Evolutionary conservation across 2,888 invertebrate genomes (phyloP), one percentile per base, ranked within the genome.

Genomic region (Myopa tessellatipennis): DNA sequence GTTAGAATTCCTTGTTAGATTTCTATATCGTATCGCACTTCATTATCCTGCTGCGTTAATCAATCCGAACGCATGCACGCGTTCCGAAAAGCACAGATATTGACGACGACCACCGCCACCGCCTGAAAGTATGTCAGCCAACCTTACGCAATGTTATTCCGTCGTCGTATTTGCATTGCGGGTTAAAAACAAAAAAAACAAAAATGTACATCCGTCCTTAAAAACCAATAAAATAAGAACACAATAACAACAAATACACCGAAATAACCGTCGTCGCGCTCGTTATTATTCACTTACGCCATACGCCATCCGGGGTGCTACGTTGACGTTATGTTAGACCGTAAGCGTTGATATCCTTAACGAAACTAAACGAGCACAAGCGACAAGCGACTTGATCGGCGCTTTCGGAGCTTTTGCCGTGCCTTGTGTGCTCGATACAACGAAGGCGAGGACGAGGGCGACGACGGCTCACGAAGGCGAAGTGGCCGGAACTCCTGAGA

Each of bases 301-400:
- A 12, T 14, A 63, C 50, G 65, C 14, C 55, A n/a, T 38, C 34
- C 70, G 38, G 52, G 4, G 1, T 68, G 40, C 38, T 10, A 18
- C 38, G 34, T 75, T 26, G 34, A 55, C 75, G 69, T 50, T 26
- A 36, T 78, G 77, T 70, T 72, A 79, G 78, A 82, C 83, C 83
- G 82, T 80, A 79, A 79, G 80, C 80, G 81, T 81, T 83, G 83
- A 79, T 82, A 83, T 82, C 82, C 82, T 82, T 82, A 81, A 81
- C 82, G 83, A 83, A 83, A 83, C 83, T 83, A 82, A 83, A 81
- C 81, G 83, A 82, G 81, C 81, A 79, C 83, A 80, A 78, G 76
- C 79, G 79, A 79, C 80, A 77, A 74, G 78, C 74, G 71, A 65
- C 69, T 78, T 74, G 78, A 76, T 77, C 78, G 73, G 77, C 60